A percentile compares a stretch with the other conserved stretches of the same genome.
Evolutionary conservation across 2,888 invertebrate genomes (phyloP).

Genomic region (Andrena flavipes): DNA sequence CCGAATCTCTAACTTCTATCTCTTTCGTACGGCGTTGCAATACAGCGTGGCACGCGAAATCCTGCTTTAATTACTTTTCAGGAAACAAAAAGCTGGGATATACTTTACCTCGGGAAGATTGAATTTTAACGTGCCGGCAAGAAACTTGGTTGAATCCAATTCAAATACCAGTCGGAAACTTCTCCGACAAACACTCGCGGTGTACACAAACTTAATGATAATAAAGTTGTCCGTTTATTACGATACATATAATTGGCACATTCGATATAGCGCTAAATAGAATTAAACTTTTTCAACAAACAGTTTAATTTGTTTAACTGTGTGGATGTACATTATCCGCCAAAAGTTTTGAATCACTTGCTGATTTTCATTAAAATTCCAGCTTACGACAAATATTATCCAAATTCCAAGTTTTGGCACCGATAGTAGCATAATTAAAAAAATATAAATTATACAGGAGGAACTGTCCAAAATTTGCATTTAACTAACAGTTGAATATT

Average conservation of each 20-base stretch:
- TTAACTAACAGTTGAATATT: too few relatives aligned
- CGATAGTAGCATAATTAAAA: too few relatives aligned
- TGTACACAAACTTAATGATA: constrained; percentile 7
- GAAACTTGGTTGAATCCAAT: constrained; percentile 46
- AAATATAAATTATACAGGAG: too few relatives aligned
- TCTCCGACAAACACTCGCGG: constrained; percentile 9
- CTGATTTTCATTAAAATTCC: too few relatives aligned
- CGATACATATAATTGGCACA: not conserved
- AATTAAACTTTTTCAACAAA: too few relatives aligned
- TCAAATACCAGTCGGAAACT: constrained; percentile 37
- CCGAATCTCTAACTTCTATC: constrained; percentile 53
- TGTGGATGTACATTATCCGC: too few relatives aligned
- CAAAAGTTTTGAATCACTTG: too few relatives aligned
- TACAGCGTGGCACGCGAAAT: constrained; percentile 57
- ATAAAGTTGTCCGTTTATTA: not conserved
- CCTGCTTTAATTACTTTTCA: constrained; percentile 70
- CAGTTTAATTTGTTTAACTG: too few relatives aligned
- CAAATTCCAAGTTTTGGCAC: too few relatives aligned
- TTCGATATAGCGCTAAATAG: too few relatives aligned
- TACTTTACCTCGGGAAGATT: constrained; percentile 67
- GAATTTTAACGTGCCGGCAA: constrained; percentile 67
- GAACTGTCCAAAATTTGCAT: too few relatives aligned
- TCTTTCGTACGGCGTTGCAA: constrained; percentile 29
- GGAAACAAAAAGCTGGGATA: constrained; percentile 64
- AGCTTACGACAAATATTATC: too few relatives aligned